phyloP scores from a whole-genome alignment of 1,140 invertebrate species.

The Bombyx mandarina region DNA sequence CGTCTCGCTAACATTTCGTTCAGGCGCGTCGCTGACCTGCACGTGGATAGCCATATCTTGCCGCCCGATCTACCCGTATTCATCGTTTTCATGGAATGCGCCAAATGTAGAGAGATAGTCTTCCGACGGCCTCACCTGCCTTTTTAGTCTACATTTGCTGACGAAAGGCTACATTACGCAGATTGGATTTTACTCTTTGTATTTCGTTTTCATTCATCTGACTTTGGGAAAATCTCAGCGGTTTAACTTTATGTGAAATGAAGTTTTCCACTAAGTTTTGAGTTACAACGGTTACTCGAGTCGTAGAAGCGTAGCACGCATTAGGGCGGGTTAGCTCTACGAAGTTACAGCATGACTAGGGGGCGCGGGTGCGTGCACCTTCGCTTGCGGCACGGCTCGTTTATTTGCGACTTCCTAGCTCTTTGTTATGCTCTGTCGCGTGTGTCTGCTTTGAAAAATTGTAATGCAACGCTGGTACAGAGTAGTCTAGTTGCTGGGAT shows the following conservation, averaged over 20 bases:
- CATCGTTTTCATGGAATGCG: conserved; percentile 48
- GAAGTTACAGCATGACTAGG: conserved; percentile 9
- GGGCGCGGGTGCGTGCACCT: conserved; percentile 22
- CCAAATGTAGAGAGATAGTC: conserved; percentile 54
- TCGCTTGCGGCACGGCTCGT: conserved; percentile 54
- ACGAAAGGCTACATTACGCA: conserved; percentile 58
- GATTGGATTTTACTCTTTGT: conserved; percentile 44
- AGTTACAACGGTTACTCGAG: background rate
- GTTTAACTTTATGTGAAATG: too few species aligned
- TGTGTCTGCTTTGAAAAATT: conserved; percentile 67
- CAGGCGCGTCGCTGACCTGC: conserved; percentile 3
- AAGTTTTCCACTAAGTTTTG: too few species aligned
- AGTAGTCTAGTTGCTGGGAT: conserved; percentile 43
- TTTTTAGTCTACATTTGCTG: conserved; percentile 45
- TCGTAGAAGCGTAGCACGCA: conserved; percentile 2
- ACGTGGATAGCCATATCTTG: conserved; percentile 28
- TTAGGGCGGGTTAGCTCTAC: conserved; percentile 4
- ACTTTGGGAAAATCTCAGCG: too few species aligned
- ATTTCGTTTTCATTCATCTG: conserved; percentile 26
- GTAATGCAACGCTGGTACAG: conserved; percentile 47
- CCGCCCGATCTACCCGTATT: conserved; percentile 53
- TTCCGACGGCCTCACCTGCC: conserved; percentile 42
- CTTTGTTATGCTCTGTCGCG: conserved; percentile 64
- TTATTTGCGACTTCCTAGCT: conserved; percentile 65
- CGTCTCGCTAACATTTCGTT: too few species aligned